Evolutionary conservation across 2,113 vertebrate species (phyloP).

Genomic region (Eretmochelys imbricata): DNA sequence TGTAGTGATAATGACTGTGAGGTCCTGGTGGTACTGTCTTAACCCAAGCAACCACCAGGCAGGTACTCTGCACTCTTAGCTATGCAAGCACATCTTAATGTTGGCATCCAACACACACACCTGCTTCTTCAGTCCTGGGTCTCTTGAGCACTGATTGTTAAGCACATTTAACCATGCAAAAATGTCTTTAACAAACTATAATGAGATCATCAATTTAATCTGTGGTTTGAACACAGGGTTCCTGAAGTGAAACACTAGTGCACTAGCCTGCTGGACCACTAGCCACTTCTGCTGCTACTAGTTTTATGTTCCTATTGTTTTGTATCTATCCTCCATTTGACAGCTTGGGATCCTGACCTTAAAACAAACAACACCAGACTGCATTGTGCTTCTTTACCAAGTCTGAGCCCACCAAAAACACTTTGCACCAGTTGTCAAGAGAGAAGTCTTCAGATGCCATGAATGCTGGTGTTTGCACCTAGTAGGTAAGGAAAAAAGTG

Average conservation of each 20-base stretch:
- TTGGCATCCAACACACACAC: rapidly evolving
- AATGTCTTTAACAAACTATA: not conserved
- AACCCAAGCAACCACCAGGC: not conserved
- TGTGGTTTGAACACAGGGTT: not conserved
- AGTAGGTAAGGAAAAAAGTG: not conserved
- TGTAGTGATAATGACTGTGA: not conserved
- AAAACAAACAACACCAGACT: not conserved
- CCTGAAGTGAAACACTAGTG: not conserved
- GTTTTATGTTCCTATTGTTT: not conserved
- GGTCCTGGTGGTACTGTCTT: not conserved
- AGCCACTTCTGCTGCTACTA: not conserved
- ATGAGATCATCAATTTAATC: not conserved
- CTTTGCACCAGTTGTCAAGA: constrained; percentile 23
- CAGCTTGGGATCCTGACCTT: not conserved
- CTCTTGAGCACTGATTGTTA: not conserved
- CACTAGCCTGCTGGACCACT: not conserved
- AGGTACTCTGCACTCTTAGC: rapidly evolving
- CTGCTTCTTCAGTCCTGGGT: not conserved
- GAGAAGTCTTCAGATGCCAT: constrained; percentile 13
- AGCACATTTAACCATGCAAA: not conserved
- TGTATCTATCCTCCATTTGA: not conserved
- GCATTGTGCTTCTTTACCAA: not conserved
- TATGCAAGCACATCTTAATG: not conserved
- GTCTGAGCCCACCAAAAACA: not conserved
- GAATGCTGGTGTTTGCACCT: not conserved